A percentile compares a stretch with the other conserved stretches of the same genome.
These are phyloP conservation scores for Falco punctatus DNA, from an alignment of 2,113 vertebrate species.

Conservation along the genomic window DNA sequence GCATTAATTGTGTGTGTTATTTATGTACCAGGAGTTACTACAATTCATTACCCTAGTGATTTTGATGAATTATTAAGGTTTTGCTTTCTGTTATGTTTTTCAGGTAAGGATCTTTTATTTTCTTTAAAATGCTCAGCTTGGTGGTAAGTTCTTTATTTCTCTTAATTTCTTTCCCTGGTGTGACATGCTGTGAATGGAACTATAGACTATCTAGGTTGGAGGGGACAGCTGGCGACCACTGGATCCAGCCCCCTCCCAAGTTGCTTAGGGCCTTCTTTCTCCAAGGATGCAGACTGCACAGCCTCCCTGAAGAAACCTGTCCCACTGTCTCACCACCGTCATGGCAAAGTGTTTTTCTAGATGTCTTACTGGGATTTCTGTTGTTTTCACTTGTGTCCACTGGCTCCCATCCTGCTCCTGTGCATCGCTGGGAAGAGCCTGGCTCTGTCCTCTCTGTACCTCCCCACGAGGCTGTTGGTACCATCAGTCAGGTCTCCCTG, in stretches of 20 bases:
- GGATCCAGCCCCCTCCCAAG: neutral
- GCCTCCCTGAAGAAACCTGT: neutral
- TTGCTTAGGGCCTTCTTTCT: neutral
- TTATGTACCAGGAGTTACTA: neutral
- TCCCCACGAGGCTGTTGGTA: neutral
- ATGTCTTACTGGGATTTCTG: neutral
- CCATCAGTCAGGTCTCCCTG: neutral
- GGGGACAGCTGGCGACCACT: neutral
- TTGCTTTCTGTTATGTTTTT: slow-evolving; percentile 51
- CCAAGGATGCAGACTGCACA: neutral
- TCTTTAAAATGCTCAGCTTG: neutral
- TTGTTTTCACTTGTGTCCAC: neutral
- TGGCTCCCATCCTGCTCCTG: neutral
- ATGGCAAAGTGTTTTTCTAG: neutral
- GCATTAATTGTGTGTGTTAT: neutral
- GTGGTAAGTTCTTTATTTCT: slow-evolving; percentile 29
- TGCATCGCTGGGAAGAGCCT: neutral
- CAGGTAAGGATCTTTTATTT: slow-evolving; percentile 49
- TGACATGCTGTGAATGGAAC: neutral
- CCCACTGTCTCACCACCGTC: neutral
- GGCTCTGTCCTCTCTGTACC: neutral
- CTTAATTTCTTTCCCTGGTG: neutral
- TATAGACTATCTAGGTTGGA: neutral
- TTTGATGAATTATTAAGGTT: slow-evolving; percentile 30
- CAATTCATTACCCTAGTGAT: neutral